Conservation (phyloP, 2,113 vertebrate species). For the Hydrolagus affinis region DNA sequence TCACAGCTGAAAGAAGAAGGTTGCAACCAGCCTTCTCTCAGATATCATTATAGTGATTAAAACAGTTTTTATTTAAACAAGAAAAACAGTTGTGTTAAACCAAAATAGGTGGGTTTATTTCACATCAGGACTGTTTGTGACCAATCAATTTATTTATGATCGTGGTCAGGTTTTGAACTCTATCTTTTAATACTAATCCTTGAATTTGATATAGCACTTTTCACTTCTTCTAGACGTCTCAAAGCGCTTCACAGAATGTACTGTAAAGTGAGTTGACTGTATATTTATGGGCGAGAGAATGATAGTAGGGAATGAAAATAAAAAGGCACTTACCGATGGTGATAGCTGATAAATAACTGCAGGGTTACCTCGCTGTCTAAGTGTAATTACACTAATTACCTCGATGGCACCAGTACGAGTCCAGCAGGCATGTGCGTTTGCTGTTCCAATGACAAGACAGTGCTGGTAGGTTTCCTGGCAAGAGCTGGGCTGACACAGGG, state of each 20-base stretch:
- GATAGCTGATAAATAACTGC: constrained; percentile 53
- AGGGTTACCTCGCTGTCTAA: constrained; percentile 47
- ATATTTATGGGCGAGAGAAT: too few relatives aligned
- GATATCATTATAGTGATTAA: not conserved
- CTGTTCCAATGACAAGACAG: constrained; percentile 33
- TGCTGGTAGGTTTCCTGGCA: not conserved
- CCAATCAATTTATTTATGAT: too few relatives aligned
- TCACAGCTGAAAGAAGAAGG: not conserved
- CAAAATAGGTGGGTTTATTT: not conserved
- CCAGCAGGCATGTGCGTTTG: constrained; percentile 20
- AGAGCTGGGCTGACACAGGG: not conserved
- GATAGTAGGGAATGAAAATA: not conserved
- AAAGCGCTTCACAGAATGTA: too few relatives aligned
- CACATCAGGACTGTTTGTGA: too few relatives aligned
- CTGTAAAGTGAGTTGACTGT: too few relatives aligned
- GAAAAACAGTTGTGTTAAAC: not conserved
- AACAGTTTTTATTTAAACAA: not conserved
- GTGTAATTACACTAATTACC: constrained; percentile 54
- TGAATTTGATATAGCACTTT: too few relatives aligned
- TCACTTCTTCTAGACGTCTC: too few relatives aligned
- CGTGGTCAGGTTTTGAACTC: too few relatives aligned
- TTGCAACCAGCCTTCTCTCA: not conserved
- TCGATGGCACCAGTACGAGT: constrained; percentile 42
- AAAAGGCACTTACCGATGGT: constrained; percentile 44
- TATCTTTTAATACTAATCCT: too few relatives aligned